A percentile compares a stretch with the other conserved stretches of the same genome.
phyloP scores from a whole-genome alignment of 1,140 invertebrate species.

The Bombus picipes region DNA sequence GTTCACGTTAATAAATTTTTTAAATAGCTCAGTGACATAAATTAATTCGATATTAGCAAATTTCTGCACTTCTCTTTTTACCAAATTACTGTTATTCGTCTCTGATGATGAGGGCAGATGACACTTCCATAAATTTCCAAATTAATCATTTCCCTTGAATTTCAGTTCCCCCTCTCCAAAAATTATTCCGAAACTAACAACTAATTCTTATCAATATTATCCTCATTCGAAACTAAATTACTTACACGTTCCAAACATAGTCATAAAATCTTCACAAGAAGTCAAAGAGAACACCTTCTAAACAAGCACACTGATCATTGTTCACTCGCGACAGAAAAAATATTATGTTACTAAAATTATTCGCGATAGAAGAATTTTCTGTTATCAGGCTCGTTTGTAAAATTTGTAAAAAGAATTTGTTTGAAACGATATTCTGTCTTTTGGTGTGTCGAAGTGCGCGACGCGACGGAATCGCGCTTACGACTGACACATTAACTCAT shows the following conservation, averaged over 20 bases:
- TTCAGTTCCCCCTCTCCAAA: background rate
- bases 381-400: background rate
- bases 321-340: background rate
- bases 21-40: background rate
- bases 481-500: slow-evolving; percentile 73
- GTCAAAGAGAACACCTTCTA: background rate
- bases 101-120: too few relatives aligned
- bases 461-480: slow-evolving; percentile 76
- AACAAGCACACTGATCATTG: background rate
- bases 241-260: background rate
- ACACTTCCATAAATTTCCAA: background rate
- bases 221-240: background rate
- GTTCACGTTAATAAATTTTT: too few relatives aligned
- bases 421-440: background rate
- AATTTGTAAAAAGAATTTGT: background rate
- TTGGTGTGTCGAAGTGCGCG: slow-evolving; percentile 53
- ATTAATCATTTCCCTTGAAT: background rate
- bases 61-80: background rate
- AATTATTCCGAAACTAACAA: background rate
- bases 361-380: background rate
- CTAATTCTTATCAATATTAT: background rate
- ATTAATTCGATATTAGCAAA: background rate
- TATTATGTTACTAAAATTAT: background rate
- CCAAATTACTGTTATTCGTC: background rate
- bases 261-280: slow-evolving; percentile 2